Evolutionary conservation across 2,113 vertebrate species (phyloP).

Genomic region (Marmota monax): DNA sequence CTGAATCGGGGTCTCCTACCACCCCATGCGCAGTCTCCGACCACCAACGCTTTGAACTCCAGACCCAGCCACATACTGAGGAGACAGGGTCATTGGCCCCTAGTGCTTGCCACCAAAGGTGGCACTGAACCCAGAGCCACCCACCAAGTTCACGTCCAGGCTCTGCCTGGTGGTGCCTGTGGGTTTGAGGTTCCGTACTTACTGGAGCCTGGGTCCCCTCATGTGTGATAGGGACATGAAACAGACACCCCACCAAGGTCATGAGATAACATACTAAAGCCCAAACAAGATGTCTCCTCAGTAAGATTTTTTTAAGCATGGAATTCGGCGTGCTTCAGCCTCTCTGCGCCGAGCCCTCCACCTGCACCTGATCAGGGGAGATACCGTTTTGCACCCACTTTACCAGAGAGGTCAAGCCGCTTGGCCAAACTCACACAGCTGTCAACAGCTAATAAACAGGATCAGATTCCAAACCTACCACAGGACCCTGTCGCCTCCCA

Average conservation of each 20-base stretch:
- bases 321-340: neutral
- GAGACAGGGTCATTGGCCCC: neutral
- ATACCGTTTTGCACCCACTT: neutral
- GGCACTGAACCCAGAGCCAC: accelerated
- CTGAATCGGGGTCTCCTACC: no score
- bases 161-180: neutral
- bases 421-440: slow-evolving; percentile 18
- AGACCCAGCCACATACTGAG: neutral
- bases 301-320: neutral
- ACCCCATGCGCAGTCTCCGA: no score
- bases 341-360: neutral
- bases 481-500: neutral
- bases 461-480: neutral
- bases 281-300: neutral
- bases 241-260: accelerated
- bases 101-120: neutral
- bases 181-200: neutral
- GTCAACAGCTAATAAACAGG: neutral
- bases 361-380: neutral
- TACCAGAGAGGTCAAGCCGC: slow-evolving; percentile 13
- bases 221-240: neutral
- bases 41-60: no score
- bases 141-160: neutral
- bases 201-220: neutral
- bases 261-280: neutral